Base-by-base conservation (phyloP, 1,140 invertebrate species). In the Pomacea maculata region DNA sequence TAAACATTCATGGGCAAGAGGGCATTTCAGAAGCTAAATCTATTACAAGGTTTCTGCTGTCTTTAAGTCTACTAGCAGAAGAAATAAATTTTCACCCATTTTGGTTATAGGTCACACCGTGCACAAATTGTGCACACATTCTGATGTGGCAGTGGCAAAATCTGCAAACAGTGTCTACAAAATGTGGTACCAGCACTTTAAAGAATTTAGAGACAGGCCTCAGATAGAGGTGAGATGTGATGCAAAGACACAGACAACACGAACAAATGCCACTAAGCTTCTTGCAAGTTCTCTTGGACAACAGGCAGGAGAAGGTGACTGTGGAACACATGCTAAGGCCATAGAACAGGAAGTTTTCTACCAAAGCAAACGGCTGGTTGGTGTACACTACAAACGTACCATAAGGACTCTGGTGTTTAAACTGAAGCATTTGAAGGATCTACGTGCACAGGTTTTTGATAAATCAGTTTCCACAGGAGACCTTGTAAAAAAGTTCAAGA, bases 161-260 rank as follows among this genome's bases (percentile, higher is more conserved):
- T 81, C 83, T 61, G 87, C 88, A 9, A 82, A 81, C 8, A 79
- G 71, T 52, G 85, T 89, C 8, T 87, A 87, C 81, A 79, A 83
- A 3, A 87, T 87, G 77, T 89, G 88, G 88, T 86, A 81, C 55
- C 75, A 68, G 17, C 85, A 86, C 76, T 89, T 87, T 82, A 76
- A 85, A 34, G 84, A 87, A 17, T 83, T 85, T 55, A 67, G 82
- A 34, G 83, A 87, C 11, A 73, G 83, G 57, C 88, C 87, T 21
- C 79, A 85, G 79, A 88, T 89, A 70, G 88, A 89, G 81, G 88
- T 89, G 15, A 89, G 84, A 71, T 88, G 86, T 85, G 88, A 89
- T 83, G 79, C 82, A 63, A 89, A 87, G 72, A 86, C 87, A 73
- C 86, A 89, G 71, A 85, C 82, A 70, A 75, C 87, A 45, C 85